phyloP scores from a whole-genome alignment of 2,113 vertebrate species.

The Suricata suricatta region DNA sequence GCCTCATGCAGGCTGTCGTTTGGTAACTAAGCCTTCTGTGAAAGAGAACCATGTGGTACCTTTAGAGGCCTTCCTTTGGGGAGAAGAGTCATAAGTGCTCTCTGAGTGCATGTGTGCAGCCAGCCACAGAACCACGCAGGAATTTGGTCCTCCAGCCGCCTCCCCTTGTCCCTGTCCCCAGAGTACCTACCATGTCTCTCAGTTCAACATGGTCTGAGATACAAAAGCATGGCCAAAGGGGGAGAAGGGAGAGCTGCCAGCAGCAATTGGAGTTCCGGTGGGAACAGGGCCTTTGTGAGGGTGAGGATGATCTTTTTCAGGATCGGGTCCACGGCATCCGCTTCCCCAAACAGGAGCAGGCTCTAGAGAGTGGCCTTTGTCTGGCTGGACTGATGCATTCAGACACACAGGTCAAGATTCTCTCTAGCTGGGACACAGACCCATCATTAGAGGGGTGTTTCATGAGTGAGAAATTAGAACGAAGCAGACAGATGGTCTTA shows the following conservation, averaged over 20 bases:
- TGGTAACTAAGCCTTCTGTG: neutral
- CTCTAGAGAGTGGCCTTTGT: neutral
- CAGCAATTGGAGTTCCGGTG: neutral
- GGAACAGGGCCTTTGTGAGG: neutral
- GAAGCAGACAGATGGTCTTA: neutral
- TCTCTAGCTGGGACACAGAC: neutral
- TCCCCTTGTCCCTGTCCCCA: neutral
- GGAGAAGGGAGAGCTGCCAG: neutral
- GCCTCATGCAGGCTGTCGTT: neutral
- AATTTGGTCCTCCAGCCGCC: no score
- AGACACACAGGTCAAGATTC: neutral
- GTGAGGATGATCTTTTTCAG: neutral
- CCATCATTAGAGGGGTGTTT: neutral
- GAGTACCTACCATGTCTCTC: fast-evolving
- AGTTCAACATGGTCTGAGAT: neutral
- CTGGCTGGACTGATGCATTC: neutral
- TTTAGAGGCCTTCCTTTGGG: neutral
- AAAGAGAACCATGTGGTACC: neutral
- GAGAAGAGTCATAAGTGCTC: neutral
- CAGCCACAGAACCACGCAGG: neutral
- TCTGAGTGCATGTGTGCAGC: neutral
- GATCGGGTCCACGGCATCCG: neutral
- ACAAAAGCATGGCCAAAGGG: neutral
- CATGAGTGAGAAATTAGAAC: neutral
- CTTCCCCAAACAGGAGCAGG: neutral